Evolutionary conservation across 2,888 invertebrate species (phyloP).

Genomic region (Ormyrus rosae): DNA sequence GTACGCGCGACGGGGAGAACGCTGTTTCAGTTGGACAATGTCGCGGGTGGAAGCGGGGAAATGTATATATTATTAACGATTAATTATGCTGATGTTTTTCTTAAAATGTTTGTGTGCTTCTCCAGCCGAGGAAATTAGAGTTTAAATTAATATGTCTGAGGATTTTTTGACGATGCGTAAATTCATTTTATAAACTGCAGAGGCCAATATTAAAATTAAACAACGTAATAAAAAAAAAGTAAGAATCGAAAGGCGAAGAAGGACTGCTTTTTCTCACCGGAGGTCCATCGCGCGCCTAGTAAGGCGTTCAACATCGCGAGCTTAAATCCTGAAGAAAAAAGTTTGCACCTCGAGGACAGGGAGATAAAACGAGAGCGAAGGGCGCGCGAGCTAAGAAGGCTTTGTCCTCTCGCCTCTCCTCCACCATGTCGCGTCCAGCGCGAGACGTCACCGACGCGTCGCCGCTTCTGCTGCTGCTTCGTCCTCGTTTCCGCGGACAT

Average conservation of each 20-base stretch:
- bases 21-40: too few species aligned
- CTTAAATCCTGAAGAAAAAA: conserved; percentile 45
- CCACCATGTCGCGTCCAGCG: background rate
- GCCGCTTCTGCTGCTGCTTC: background rate
- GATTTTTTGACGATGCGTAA: too few species aligned
- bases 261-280: background rate
- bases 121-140: too few species aligned
- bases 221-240: too few species aligned
- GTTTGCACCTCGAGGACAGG: conserved; percentile 13
- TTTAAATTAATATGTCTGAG: too few species aligned
- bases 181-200: too few species aligned
- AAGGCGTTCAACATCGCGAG: conserved; percentile 28
- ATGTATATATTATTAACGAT: too few species aligned
- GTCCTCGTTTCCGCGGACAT: background rate
- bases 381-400: conserved; percentile 23
- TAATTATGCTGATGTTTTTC: too few species aligned
- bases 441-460: background rate
- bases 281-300: background rate
- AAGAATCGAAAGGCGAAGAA: too few species aligned
- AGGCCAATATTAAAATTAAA: too few species aligned
- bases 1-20: background rate
- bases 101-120: too few species aligned
- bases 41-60: too few species aligned
- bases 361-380: conserved; percentile 34
- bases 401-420: conserved; percentile 44